Evolutionary conservation across 1,140 invertebrate genomes (phyloP).

Genomic region (Holotrichia oblita): DNA sequence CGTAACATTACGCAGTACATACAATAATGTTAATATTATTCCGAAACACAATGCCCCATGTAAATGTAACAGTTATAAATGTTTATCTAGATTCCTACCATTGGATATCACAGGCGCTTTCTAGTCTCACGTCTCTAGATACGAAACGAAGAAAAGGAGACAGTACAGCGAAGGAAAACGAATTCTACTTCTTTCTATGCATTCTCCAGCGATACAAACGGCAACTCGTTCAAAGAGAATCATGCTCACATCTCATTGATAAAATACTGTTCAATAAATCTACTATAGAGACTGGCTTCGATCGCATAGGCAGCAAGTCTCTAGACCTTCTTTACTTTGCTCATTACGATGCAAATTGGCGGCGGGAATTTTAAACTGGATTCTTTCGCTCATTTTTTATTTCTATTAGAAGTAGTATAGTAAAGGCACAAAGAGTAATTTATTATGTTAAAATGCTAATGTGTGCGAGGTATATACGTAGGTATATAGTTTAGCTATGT

Average conservation of each 20-base stretch:
- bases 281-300: slow-evolving; percentile 4
- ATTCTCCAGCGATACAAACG: neutral
- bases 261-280: slow-evolving; percentile 36
- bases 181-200: neutral
- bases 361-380: slow-evolving; percentile 18
- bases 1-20: neutral
- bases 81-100: neutral
- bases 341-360: slow-evolving; percentile 35
- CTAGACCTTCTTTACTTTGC: neutral
- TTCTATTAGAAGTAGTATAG: neutral
- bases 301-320: neutral
- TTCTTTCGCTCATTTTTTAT: slow-evolving; percentile 23
- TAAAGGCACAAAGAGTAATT: slow-evolving; percentile 16
- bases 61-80: slow-evolving; percentile 10
- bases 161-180: neutral
- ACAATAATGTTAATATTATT: slow-evolving; percentile 4
- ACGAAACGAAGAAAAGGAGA: neutral
- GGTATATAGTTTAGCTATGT: too few species aligned
- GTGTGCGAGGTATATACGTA: neutral
- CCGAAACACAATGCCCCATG: slow-evolving; percentile 12
- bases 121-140: slow-evolving; percentile 15
- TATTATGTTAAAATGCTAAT: slow-evolving; percentile 29
- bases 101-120: neutral
- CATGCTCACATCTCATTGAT: slow-evolving; percentile 31
- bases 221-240: slow-evolving; percentile 23